Evolutionary conservation across 2,113 vertebrate species (phyloP).

Genomic region (Elaphurus davidianus): DNA sequence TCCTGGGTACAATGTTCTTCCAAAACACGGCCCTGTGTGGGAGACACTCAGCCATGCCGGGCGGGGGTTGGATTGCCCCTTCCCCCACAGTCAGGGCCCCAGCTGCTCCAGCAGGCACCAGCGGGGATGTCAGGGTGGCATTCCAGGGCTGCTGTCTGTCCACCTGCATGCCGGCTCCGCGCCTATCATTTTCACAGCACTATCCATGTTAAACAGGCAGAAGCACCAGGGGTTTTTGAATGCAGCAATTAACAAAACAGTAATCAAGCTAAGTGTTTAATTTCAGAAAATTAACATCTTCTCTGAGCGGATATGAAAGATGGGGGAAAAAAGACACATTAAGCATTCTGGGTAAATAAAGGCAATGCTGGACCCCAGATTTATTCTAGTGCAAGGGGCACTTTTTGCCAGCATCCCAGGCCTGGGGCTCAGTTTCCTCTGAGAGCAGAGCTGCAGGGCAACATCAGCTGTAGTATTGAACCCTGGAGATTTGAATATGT

Average conservation of each 20-base stretch:
- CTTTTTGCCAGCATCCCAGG: background rate
- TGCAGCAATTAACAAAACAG: constrained; percentile 81
- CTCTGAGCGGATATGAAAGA: constrained; percentile 73
- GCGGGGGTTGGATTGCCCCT: background rate
- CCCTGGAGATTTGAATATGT: background rate
- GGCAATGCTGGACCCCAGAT: constrained; percentile 39
- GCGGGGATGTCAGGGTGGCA: background rate
- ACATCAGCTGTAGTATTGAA: background rate
- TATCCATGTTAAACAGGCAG: constrained; percentile 78
- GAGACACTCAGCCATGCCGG: background rate
- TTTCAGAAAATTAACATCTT: constrained; percentile 81
- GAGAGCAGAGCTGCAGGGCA: background rate
- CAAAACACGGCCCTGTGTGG: background rate
- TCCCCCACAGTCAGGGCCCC: background rate
- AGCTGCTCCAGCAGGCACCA: background rate
- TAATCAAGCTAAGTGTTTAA: constrained; percentile 83
- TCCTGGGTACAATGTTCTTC: background rate
- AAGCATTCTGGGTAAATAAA: constrained; percentile 78
- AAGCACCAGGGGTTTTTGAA: constrained; percentile 73
- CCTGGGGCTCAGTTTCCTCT: background rate
- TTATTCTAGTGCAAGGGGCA: constrained; percentile 9
- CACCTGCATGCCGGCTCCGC: constrained; percentile 10
- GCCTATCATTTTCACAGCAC: constrained; percentile 73
- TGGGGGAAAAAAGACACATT: constrained; percentile 58
- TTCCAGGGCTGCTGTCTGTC: constrained; percentile 16